phyloP scores from a whole-genome alignment of 2,888 invertebrate species.

The Campoletis raptor region DNA sequence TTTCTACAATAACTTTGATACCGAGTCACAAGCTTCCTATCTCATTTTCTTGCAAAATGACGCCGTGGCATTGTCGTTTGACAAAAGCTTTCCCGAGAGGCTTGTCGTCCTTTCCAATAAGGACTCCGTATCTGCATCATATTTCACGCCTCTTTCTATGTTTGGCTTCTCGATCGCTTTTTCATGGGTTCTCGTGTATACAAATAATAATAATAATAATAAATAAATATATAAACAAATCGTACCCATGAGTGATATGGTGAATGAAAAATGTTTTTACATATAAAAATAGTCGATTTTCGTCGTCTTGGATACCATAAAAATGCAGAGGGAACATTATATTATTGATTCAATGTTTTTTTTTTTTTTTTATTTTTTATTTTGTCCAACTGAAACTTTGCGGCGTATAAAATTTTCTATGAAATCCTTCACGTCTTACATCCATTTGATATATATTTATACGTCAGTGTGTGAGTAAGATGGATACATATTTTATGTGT shows the following conservation, averaged over 20 bases:
- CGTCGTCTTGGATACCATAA: not conserved
- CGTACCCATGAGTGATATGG: not conserved
- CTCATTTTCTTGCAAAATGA: constrained; percentile 54
- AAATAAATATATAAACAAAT: too few species aligned
- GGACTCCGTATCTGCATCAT: constrained; percentile 5
- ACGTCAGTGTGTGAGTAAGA: not conserved
- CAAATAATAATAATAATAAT: not conserved
- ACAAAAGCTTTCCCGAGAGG: constrained; percentile 35
- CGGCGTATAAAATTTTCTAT: constrained; percentile 10
- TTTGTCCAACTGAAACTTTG: not conserved
- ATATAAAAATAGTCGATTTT: not conserved
- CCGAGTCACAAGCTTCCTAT: constrained; percentile 15
- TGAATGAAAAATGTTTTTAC: not conserved
- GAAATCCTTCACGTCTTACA: not conserved
- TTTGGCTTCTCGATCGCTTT: constrained; percentile 26
- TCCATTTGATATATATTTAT: not conserved
- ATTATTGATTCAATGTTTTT: not conserved
- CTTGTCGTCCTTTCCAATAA: constrained; percentile 33
- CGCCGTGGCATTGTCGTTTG: constrained; percentile 57
- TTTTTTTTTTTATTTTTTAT: too few species aligned
- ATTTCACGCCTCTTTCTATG: constrained; percentile 2
- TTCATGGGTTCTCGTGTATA: not conserved
- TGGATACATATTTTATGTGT: not conserved
- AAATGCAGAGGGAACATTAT: not conserved
- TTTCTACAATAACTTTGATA: constrained; percentile 5